Evolutionary conservation across 1,140 invertebrate species (phyloP), one percentile per base, ranked within the genome.

Genomic region (Drosophila sp.): DNA sequence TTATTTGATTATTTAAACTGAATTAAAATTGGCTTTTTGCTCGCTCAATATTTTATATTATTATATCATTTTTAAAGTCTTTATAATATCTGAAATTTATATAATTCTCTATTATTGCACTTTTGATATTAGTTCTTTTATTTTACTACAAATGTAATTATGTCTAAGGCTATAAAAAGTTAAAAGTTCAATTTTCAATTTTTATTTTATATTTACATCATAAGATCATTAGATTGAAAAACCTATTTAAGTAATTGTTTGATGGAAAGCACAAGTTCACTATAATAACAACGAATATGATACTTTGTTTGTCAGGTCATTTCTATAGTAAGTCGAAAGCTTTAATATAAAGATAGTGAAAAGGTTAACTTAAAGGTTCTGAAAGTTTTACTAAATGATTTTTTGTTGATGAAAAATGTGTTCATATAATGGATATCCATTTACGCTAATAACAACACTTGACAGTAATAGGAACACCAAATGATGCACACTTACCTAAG

Each of bases 391-490:
- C 14, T n/a, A 34, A 16, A 51, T 4, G 1, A 2, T 7, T 14
- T 14, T 14, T 32, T 25, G n/a, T 16, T 9, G n/a, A 50, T 0
- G 27, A 14, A 13, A 41, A 4, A 41, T 41, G 3, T 2, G 4
- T 25, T 21, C 6, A 13, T 5, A 36, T 53, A 53, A 53, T 53
- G 0, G 16, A 13, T 11, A 0, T 6, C 32, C 7, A 53, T 36
- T 43, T 36, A n/a, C 14, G 14, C 1, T 8, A 53, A 36, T 53
- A 32, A 9, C 32, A 53, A 1, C 65, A 69, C 29, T 69, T 53
- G 27, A 1, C 0, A 21, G 2, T 61, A 69, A 62, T 69, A 56
- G 7, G 3, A 8, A n/a, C 16, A 14, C 7, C 1, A 29, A 50
- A 50, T 50, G 25, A 32, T 32, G 4, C 7, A n/a, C 4, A 34